Evolutionary conservation across 2,113 vertebrate species (phyloP).

Genomic region (Acrocephalus kingi): DNA sequence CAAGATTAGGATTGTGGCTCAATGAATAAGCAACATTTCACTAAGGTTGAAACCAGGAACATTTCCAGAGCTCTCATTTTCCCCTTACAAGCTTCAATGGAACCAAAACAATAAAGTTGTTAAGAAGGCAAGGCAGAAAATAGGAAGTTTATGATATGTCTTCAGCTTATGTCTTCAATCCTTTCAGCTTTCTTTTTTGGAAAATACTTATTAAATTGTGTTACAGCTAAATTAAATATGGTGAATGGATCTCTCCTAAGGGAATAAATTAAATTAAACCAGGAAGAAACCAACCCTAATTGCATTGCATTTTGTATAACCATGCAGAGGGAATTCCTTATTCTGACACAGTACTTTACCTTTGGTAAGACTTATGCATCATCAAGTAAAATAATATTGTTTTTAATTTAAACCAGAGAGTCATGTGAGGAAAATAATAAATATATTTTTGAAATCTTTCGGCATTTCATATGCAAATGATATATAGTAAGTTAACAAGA

Average conservation of each 20-base stretch:
- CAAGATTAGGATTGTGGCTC: neutral
- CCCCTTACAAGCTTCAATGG: neutral
- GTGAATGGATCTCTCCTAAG: conserved; percentile 47
- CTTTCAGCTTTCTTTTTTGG: conserved; percentile 40
- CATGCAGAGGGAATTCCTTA: conserved; percentile 26
- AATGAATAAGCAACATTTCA: neutral
- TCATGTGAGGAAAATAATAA: neutral
- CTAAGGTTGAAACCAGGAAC: neutral
- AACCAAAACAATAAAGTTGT: neutral
- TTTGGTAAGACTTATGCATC: neutral
- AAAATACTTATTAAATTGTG: conserved; percentile 51
- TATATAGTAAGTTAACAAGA: neutral
- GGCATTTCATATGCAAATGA: neutral
- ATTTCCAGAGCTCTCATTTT: conserved; percentile 8
- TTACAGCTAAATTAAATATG: conserved; percentile 62
- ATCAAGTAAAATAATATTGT: neutral
- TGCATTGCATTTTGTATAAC: conserved; percentile 35
- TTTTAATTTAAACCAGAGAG: neutral
- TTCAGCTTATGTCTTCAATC: neutral
- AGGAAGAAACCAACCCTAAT: conserved; percentile 43
- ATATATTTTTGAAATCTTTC: neutral
- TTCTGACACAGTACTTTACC: neutral
- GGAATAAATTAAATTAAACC: conserved; percentile 64
- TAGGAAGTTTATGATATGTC: conserved; percentile 4
- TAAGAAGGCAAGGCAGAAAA: neutral